Percentiles rank a stretch among this genome's conserved stretches.
These are phyloP conservation scores for Falco punctatus DNA, from an alignment of 2,113 vertebrate species.

Conservation along the genomic window DNA sequence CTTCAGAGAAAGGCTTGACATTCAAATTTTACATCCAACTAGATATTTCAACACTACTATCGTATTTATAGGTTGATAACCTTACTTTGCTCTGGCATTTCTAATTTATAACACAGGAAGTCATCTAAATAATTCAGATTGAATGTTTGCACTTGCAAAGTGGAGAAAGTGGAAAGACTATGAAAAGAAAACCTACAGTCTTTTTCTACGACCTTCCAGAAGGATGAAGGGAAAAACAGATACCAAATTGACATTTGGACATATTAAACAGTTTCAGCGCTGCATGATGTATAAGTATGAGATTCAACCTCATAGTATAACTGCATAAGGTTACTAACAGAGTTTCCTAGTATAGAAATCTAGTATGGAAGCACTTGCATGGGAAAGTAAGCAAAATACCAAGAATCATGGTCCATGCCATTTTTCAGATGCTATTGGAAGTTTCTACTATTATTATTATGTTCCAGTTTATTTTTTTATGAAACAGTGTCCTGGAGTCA, in stretches of 20 bases:
- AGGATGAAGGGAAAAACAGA: neutral
- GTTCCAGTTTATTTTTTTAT: neutral
- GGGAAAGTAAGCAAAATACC: neutral
- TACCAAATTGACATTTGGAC: neutral
- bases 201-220: neutral
- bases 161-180: neutral
- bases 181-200: neutral
- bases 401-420: neutral
- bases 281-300: fast-evolving
- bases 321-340: neutral
- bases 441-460: neutral
- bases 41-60: constrained; percentile 2
- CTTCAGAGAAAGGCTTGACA: neutral
- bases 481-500: neutral
- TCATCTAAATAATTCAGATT: constrained; percentile 42
- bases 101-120: constrained; percentile 24
- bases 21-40: neutral
- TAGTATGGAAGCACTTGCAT: neutral
- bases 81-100: constrained; percentile 13
- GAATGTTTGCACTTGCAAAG: constrained; percentile 11
- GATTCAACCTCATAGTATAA: neutral
- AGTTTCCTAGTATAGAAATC: neutral
- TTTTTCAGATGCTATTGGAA: neutral
- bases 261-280: neutral
- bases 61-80: constrained; percentile 33